Conservation (phyloP, 2,113 vertebrate genomes). For the Trochalopteron elliotii region DNA sequence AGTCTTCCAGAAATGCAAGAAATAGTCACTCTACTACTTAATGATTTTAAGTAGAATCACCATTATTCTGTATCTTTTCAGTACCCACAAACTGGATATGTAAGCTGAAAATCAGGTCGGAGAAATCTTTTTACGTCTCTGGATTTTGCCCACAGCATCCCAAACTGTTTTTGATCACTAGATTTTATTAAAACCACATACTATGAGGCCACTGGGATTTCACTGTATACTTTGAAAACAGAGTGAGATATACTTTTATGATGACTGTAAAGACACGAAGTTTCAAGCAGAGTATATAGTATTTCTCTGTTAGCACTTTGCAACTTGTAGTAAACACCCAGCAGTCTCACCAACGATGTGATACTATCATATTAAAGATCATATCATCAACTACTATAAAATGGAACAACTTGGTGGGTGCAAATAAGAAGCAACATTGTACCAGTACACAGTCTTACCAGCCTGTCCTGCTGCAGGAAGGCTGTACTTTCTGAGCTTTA, state of each 20-base stretch:
- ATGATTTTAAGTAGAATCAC: neutral
- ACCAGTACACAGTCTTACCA: neutral
- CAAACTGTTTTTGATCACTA: neutral
- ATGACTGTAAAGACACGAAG: neutral
- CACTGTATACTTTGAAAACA: neutral
- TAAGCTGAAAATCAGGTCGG: neutral
- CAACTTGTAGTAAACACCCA: neutral
- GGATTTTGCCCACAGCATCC: neutral
- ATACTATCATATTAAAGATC: neutral
- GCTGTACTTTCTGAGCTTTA: neutral
- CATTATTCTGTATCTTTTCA: neutral
- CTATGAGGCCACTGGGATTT: neutral
- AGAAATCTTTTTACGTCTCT: neutral
- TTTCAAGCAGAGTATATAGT: neutral
- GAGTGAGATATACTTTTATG: neutral
- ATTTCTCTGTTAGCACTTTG: neutral
- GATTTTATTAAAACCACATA: neutral
- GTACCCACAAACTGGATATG: neutral
- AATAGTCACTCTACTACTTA: neutral
- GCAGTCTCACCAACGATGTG: rapidly evolving
- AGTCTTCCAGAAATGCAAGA: neutral
- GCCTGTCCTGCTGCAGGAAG: neutral
- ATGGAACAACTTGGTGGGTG: neutral
- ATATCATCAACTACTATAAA: neutral
- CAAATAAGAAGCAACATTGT: neutral